Conservation (phyloP, 2,113 vertebrate species). For the Nesogale talazaci region DNA sequence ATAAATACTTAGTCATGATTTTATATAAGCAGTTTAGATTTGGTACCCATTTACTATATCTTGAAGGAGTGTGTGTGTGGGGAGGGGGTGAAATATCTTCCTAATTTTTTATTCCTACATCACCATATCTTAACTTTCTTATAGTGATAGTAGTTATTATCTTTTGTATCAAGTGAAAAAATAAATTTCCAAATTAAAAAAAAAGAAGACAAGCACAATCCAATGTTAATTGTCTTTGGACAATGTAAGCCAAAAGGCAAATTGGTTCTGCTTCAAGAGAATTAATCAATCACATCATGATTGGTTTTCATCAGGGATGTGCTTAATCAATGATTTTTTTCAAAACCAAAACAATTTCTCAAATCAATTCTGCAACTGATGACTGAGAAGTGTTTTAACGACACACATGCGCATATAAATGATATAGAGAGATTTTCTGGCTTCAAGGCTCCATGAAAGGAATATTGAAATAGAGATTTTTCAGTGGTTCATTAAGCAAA, state of each 20-base stretch:
- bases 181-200: not conserved
- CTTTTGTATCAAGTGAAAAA: not conserved
- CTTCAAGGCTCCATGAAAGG: too few species aligned
- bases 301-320: not conserved
- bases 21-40: not conserved
- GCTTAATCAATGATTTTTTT: not conserved
- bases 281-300: not conserved
- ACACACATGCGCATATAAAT: too few species aligned
- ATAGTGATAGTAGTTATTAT: not conserved
- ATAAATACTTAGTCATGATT: not conserved
- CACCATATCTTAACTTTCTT: not conserved
- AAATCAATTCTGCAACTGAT: not conserved
- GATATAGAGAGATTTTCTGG: too few species aligned
- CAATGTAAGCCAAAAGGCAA: not conserved
- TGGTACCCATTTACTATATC: not conserved
- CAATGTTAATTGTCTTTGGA: not conserved
- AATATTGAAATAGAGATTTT: too few species aligned
- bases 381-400: not conserved
- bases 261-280: not conserved
- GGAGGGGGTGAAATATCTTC: not conserved
- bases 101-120: not conserved
- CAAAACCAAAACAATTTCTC: not conserved
- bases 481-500: too few species aligned
- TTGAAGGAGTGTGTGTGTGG: fast-evolving
- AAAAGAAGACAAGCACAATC: not conserved